Evolutionary conservation across 2,113 vertebrate species (phyloP), one percentile per base, ranked within the genome.

Genomic region (Triplophysa dalaica): DNA sequence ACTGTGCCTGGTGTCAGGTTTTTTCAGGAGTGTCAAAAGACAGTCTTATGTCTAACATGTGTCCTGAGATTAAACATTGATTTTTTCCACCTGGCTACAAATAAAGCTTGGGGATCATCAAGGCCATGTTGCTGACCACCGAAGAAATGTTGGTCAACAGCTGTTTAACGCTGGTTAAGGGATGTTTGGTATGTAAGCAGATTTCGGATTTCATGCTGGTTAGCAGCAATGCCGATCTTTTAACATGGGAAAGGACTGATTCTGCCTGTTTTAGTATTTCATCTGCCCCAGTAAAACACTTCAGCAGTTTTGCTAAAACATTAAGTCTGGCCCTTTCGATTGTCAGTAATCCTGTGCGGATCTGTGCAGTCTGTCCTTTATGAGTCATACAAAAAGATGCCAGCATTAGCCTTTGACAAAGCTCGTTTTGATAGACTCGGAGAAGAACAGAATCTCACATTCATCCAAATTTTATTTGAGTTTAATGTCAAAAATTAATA

Each of bases 401-500:
- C 48, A 52, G 10, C 41, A 11, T 26, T 67, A 76, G 65, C 19
- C 72, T 76, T 82, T 54, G 16, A 19, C 75, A 72, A 56, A 82
- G 65, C 67, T 60, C 38, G 16, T 24, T 70, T 45, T 54, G 62
- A 72, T 77, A 68, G 68, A 66, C 50, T 77, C 29, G 3, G 26
- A 29, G 26, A 29, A 29, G 29, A 29, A 29, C 16, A 60, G 9
- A 11, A 48, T 48, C 45, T 48, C 45, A 48, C 45, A 12, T 48
- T 12, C 9, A 48, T 70, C 56, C 48, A 61, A 64, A 17, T 67
- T 67, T 45, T 38, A 17, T 38, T 60, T 17, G 21, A 13, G 3
- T 45, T 68, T 82, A 81, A 56, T 65, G 80, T 65, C 80, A 77
- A 45, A 66, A 10, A 13, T 64, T 17, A 41, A 66, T 43, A 19